phyloP scores from a whole-genome alignment of 1,140 invertebrate species.

The Diachasmimorpha longicaudata region DNA sequence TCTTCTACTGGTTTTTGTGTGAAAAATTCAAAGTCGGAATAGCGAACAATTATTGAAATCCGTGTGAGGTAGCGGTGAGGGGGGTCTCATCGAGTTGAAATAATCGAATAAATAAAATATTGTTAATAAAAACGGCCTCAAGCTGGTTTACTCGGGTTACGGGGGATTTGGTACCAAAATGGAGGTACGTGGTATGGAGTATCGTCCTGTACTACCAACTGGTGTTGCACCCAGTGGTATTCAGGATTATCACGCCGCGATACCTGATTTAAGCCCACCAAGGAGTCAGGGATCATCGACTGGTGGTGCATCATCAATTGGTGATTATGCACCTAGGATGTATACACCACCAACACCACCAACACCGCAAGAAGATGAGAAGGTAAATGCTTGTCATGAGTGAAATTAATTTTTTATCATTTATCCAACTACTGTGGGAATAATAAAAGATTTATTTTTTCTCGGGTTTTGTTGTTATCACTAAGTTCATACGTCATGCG shows the following conservation, averaged over 20 bases:
- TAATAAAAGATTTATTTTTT: too few relatives aligned
- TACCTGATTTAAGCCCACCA: constrained; percentile 59
- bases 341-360: constrained; percentile 61
- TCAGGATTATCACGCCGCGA: constrained; percentile 59
- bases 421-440: too few relatives aligned
- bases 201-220: constrained; percentile 55
- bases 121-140: constrained; percentile 47
- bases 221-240: constrained; percentile 53
- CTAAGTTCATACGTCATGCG: too few relatives aligned
- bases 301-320: constrained; percentile 58
- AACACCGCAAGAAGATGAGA: constrained; percentile 60
- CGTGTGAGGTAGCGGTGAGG: background rate
- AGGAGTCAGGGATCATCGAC: constrained; percentile 61
- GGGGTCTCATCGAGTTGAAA: background rate
- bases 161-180: constrained; percentile 47
- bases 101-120: background rate
- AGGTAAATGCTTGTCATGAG: constrained; percentile 45
- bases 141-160: constrained; percentile 54
- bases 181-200: constrained; percentile 61
- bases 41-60: background rate
- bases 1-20: background rate
- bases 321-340: constrained; percentile 60
- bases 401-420: background rate
- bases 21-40: background rate
- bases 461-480: too few relatives aligned